phyloP scores from a whole-genome alignment of 2,797 vertebrate genomes.

The Acestrorhynchus altus region DNA sequence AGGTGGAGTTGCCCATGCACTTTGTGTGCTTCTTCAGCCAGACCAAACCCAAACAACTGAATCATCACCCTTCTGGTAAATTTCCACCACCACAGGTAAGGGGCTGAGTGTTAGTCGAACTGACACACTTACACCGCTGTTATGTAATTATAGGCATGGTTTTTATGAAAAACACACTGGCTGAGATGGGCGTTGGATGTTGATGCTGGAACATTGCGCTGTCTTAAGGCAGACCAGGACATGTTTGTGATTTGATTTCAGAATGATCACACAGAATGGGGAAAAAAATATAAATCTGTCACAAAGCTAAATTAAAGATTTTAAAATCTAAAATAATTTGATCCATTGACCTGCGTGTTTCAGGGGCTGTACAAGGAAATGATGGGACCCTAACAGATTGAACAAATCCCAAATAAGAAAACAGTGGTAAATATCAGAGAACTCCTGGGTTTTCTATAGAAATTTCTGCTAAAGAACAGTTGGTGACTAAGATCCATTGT shows the following conservation, averaged over 20 bases:
- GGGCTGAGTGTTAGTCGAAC: constrained; percentile 27
- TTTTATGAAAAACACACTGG: constrained; percentile 25
- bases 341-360: no score
- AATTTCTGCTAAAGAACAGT: no score
- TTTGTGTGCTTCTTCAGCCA: neutral
- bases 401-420: no score
- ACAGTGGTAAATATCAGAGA: no score
- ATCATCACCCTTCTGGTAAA: constrained; percentile 27
- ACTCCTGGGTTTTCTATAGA: no score
- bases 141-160: constrained; percentile 49
- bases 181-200: constrained; percentile 5
- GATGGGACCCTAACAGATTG: no score
- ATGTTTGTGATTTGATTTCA: constrained; percentile 8
- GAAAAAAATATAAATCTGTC: neutral
- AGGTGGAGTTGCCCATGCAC: neutral
- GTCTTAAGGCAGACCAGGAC: constrained; percentile 19
- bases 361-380: no score
- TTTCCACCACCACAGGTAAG: constrained; percentile 32
- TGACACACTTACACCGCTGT: neutral
- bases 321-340: no score
- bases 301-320: neutral
- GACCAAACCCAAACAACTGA: constrained; percentile 49
- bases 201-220: constrained; percentile 7
- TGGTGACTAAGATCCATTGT: no score
- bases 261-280: neutral